Evolutionary conservation across 2,888 invertebrate species (phyloP), one percentile per base, ranked within the genome.

Genomic region (Doris montereyensis): DNA sequence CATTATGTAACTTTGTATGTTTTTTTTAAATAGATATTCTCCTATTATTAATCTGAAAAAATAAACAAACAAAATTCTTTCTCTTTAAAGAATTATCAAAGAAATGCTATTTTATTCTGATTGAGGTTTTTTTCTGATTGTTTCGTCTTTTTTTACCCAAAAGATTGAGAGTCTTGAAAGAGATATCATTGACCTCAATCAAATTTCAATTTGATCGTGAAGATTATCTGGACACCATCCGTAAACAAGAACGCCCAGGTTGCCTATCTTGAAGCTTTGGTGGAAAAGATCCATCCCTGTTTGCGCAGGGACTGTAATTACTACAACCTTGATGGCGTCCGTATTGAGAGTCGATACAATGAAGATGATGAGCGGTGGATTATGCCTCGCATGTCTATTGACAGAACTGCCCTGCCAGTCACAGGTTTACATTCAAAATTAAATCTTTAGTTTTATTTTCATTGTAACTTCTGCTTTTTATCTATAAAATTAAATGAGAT

Each of bases 191-290:
- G 96, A 96, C 90, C 92, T 96, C 96, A 91, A n/a, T n/a, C n/a
- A n/a, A 41, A 41, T 96, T 96, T 90, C 95, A 96, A 90, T 92
- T 94, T 77, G 96, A 96, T 88, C 92, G 96, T 1, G 94, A 95
- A n/a, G 96, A 96, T 89, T 96, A 96, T 88, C 91, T 96, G 82
- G 96, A 96, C 87, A 95, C 95, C 0, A 95, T 96, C 41, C 92
- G 96, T 24, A 93, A 94, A 83, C 94, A 95, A 86, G 95, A 95
- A 78, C 93, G 94, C 82, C n/a, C 94, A 95, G 85, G 88, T 95
- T 28, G 94, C 94, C 89, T 92, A 96, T 65, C 91, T 94, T 83
- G 93, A 94, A 77, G 85, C 87, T 10, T 80, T 91, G 24, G 82
- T 90, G 3, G 90, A 90, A 13, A 84, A 87, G 62, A 93, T 95